Base-by-base conservation (phyloP, 1,140 invertebrate species). In the Hermetia illucens region DNA sequence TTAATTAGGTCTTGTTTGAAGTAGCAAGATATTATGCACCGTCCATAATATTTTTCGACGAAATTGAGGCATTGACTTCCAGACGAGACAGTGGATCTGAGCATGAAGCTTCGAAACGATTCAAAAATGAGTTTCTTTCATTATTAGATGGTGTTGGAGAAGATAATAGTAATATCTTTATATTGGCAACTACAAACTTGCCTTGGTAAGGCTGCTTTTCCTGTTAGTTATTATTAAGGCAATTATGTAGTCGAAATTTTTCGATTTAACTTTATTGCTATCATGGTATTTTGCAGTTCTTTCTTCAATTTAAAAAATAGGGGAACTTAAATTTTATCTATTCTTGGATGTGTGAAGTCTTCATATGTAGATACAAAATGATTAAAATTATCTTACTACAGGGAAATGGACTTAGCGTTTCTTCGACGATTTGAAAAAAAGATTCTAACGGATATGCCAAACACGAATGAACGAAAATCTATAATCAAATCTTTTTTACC, bases 31-130 rank as follows among this genome's bases (percentile, higher is more conserved):
- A 79, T 56, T 79, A 89, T 54, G 78, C 91, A 1, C 94, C 94
- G 0, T 83, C 86, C 2, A 89, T 89, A 24, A 90, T 98, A 45
- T 98, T 98, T 61, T 78, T 98, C 22, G 94, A 98, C 58, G 94
- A 98, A 64, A 79, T 97, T 34, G 94, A 98, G 55, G 81, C 86
- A 19, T 64, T 96, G 12, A 79, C 84, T 4, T 79, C 80, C 0
- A 72, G 73, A 38, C 61, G 81, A 16, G 77, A 79, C 17, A 59
- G 66, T 1, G 66, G 72, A 1, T 74, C 70, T 1, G 87, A 93
- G 56, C 90, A 94, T 47, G 94, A 98, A 61, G 90, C 92, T 0
- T 85, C 85, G 16, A 68, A 90, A 40, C 65, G 93, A 41, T 79
- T 97, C 12, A 92, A 91, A 66, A 82, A 89, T 17, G 91, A 98